Evolutionary conservation across 2,888 invertebrate species (phyloP), one percentile per base, ranked within the genome.

Genomic region (Hesperia comma): DNA sequence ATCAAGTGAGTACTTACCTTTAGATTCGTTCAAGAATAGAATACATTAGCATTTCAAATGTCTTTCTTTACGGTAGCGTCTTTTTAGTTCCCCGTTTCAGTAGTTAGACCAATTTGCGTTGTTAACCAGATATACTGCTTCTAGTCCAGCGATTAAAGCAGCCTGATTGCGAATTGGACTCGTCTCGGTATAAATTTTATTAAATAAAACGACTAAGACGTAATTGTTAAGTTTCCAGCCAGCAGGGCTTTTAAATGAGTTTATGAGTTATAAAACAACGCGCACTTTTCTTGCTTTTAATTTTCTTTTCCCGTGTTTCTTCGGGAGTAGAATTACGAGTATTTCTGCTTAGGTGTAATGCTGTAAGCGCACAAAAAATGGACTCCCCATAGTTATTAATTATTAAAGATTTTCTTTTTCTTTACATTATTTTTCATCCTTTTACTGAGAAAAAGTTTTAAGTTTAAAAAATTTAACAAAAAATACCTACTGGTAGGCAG

Each of bases 161-260:
- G 79, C 78, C 78, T 75, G 84, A 86, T 87, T 87, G 85, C 83
- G 75, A 17, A 7, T 80, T 77, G 79, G 80, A 26, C 79, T 79
- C 80, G 78, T 74, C 77, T 74, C 74, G 73, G 79, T 79, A 78
- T 80, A 85, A 87, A 90, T 87, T 87, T 78, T 83, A 80, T 89
- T 88, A 88, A 49, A 49, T 19, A 49, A 49, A 78, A 79, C 69
- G 74, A 68, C 70, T 68, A 55, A 61, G 70, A 69, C 49, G 53
- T 64, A 43, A 64, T 64, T 64, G 43, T 51, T 58, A 58, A 41
- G 62, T 67, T 61, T 66, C 61, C 69, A 67, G 71, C 71, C 70
- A 19, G 49, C n/a, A 37, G 26, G 37, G 37, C 19, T 17, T 63
- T 57, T 49, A 46, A 62, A 55, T 56, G 15, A 54, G 55, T 55